Base-by-base conservation (phyloP, 2,888 invertebrate species). In the Heteromurus nitidus region DNA sequence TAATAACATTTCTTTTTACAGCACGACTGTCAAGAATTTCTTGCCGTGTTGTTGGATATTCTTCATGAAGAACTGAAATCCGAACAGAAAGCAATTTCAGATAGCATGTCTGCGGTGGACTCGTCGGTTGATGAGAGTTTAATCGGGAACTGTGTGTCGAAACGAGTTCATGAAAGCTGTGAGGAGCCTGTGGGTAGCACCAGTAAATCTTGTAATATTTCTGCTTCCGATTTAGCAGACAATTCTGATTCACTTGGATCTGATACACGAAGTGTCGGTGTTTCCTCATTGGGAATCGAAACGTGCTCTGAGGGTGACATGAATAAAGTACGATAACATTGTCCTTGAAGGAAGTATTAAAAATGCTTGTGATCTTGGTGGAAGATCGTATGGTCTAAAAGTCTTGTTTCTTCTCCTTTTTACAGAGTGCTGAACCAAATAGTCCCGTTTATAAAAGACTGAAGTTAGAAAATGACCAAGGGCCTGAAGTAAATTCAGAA, bases 11-110 rank as follows among this genome's bases (percentile, higher is more conserved):
- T 81, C 18, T 84, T 69, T 76, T 89, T 89, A 20, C 88, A 93
- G 92, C 93, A 93, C 87, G 93, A 93, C 88, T 93, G 92, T 88
- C 93, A 93, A 88, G 93, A 93, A 88, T 93, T 93, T 88, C 89
- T 93, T 80, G 92, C 92, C 5, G 89, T 93, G 22, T 88, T 92
- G 47, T 88, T 93, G 84, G 92, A 92, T 87, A 91, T 91, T 1
- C 89, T 93, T 9, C 92, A 93, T 87, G 92, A 93, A 87, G 92
- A 92, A 88, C 90, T 92, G 88, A 90, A 91, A 81, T 87, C 89
- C n/a, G 68, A 75, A 42, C 60, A 62, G 20, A 77, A 62, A n/a
- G 28, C 64, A 22, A 20, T 47, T 22, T 24, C 24, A 20, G 67
- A n/a, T 0, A 11, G 20, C 5, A 16, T 50, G 18, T 62, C 77